These are phyloP conservation scores for Australoheros scitulus DNA, from an alignment of 2,113 vertebrate genomes.

Conservation along the genomic window DNA sequence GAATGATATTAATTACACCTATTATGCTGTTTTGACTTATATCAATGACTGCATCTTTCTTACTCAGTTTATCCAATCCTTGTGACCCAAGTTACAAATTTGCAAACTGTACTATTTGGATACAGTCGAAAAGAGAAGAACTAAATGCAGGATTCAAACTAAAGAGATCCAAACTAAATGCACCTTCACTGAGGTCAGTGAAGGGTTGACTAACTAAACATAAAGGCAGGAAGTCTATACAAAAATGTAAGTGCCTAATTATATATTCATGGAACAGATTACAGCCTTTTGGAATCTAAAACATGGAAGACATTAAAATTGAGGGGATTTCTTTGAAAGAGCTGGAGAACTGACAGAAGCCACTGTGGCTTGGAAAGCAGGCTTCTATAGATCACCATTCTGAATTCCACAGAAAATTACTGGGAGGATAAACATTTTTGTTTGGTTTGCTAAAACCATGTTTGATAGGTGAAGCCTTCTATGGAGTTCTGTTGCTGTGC, in stretches of 20 bases:
- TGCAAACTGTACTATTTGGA: background rate
- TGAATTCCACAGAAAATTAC: conserved; percentile 77
- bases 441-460: conserved; percentile 37
- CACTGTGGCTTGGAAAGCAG: conserved; percentile 71
- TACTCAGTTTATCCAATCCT: too few species aligned
- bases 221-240: background rate
- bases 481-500: background rate
- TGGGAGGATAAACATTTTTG: conserved; percentile 80
- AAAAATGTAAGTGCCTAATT: background rate
- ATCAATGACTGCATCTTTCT: background rate
- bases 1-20: background rate
- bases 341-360: conserved; percentile 71
- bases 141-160: background rate
- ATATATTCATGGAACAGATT: background rate
- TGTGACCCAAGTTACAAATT: background rate
- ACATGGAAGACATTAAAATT: conserved; percentile 18
- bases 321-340: background rate
- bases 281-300: conserved; percentile 4
- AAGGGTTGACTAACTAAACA: background rate
- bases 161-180: background rate
- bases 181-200: background rate
- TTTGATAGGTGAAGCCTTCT: conserved; percentile 14
- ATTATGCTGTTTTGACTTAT: background rate
- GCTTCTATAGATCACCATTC: conserved; percentile 77
- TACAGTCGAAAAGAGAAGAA: background rate